Base-by-base conservation (phyloP, 2,888 invertebrate species). In the Sepioteuthis lessoniana region DNA sequence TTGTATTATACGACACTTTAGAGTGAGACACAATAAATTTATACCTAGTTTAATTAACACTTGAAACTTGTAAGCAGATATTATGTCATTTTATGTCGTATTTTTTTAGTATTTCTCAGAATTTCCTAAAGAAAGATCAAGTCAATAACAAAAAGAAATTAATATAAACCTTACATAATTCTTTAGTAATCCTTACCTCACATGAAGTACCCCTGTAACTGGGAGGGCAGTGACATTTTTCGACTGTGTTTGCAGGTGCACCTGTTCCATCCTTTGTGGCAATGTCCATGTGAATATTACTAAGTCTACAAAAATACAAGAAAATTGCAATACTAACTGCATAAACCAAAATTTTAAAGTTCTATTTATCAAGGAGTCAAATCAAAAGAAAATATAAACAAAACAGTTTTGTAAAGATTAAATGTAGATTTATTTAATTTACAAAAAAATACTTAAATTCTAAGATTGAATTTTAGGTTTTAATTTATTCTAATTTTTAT, bases 201-300 rank as follows among this genome's bases (percentile, higher is more conserved):
- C 99, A 99, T 10, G 98, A 99, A 93, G 98, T 97, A 5, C 99
- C 99, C 0, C 98, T 97, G 97, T 98, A 98, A 35, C 98, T 98
- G 2, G 98, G 97, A 0, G 99, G 99, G 97, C 99, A 99, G 13
- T 98, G 96, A 97, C 99, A 99, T 95, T 98, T 98, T 97, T 99
- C 99, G 0, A 98, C 98, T 94, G 96, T 96, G 28, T 96, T 94
- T 76, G 96, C 96, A 47, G 95, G 94, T 47, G 95, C 95, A 95
- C 94, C 96, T 90, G 95, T 95, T 38, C 95, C 96, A 37, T 95
- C 94, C 90, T 96, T 96, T 95, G 95, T 96, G 10, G 96, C 96
- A 92, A 96, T 95, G 90, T 97, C 97, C 95, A 97, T 95, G 8
- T 95, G 95, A 7, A 97, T 97, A 94, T 97, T 96, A 94, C 96